phyloP scores from a whole-genome alignment of 2,888 invertebrate species.

The Heliconius sara region DNA sequence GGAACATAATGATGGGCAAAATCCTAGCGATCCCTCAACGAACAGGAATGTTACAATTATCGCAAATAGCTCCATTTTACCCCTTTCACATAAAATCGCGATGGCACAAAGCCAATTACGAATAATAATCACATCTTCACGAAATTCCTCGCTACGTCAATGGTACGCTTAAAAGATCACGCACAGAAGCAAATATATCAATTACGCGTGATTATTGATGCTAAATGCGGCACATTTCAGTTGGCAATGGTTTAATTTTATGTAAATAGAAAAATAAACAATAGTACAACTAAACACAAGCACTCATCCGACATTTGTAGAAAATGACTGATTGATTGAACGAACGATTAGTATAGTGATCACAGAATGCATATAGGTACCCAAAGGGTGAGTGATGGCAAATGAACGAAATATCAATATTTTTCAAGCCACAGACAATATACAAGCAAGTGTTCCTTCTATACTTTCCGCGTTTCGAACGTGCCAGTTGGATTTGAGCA shows the following conservation, averaged over 20 bases:
- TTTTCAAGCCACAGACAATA: not conserved
- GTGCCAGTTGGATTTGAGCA: no score
- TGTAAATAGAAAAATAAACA: constrained; percentile 72
- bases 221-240: constrained; percentile 55
- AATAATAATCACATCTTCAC: constrained; percentile 79
- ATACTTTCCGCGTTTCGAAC: no score
- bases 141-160: constrained; percentile 67
- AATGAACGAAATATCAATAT: constrained; percentile 12
- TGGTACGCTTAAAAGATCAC: constrained; percentile 52
- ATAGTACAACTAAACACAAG: constrained; percentile 64
- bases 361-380: no score
- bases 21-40: constrained; percentile 60
- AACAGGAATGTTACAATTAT: constrained; percentile 61
- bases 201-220: constrained; percentile 47
- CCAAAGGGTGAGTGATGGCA: not conserved
- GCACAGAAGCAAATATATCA: constrained; percentile 43
- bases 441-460: not conserved
- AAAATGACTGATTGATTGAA: constrained; percentile 60
- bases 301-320: constrained; percentile 68
- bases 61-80: constrained; percentile 68
- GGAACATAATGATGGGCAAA: constrained; percentile 81
- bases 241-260: constrained; percentile 52
- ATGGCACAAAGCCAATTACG: constrained; percentile 81
- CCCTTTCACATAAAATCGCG: constrained; percentile 67
- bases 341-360: constrained; percentile 17